Evolutionary conservation across 1,140 invertebrate genomes (phyloP).

Genomic region (Anastrepha ludens): DNA sequence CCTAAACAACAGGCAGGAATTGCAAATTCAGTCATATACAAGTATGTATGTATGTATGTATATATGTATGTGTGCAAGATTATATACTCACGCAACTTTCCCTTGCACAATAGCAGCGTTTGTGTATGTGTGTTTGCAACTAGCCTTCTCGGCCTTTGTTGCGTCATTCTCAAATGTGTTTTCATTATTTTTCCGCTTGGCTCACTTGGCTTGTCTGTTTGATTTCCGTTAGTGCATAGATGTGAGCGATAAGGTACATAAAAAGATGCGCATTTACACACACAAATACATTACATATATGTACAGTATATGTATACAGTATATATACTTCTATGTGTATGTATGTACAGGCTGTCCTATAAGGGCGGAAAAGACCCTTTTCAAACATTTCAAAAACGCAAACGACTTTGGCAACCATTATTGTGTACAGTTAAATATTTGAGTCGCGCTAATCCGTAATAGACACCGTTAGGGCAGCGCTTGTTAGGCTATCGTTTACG

Average conservation of each 20-base stretch:
- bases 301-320: background rate
- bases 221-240: conserved; percentile 18
- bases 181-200: conserved; percentile 42
- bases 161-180: conserved; percentile 22
- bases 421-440: conserved; percentile 16
- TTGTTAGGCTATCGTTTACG: conserved; percentile 24
- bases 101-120: background rate
- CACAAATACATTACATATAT: background rate
- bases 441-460: conserved; percentile 9
- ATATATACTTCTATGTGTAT: background rate
- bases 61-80: background rate
- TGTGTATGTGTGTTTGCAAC: background rate
- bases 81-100: background rate
- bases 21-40: background rate
- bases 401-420: background rate
- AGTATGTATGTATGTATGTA: background rate
- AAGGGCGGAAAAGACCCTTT: conserved; percentile 21
- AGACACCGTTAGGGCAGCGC: conserved; percentile 6
- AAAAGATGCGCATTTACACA: background rate
- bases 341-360: background rate
- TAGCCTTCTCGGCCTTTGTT: background rate
- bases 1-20: too few species aligned
- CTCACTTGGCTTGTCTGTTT: conserved; percentile 27
- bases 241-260: background rate
- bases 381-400: background rate